Evolutionary conservation across 2,797 vertebrate genomes (phyloP).

Genomic region (Taeniopygia guttata): DNA sequence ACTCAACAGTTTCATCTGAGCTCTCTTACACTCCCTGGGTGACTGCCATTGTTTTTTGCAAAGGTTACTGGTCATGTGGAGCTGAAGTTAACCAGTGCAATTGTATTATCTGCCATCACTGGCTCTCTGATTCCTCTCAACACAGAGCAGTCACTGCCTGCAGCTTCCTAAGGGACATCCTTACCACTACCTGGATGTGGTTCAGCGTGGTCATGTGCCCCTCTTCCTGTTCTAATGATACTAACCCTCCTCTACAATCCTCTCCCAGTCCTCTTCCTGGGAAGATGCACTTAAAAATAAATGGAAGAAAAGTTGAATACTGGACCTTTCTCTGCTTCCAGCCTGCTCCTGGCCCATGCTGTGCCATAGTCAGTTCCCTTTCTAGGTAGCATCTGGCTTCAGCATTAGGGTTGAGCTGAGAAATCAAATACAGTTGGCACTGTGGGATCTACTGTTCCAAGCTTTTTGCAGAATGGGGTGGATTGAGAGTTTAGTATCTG

Average conservation of each 20-base stretch:
- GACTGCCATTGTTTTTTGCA: neutral
- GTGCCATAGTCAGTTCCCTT: neutral
- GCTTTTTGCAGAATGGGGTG: neutral
- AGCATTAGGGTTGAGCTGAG: neutral
- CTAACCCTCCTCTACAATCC: neutral
- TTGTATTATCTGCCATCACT: neutral
- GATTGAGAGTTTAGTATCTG: neutral
- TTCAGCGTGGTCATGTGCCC: no score
- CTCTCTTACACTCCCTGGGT: neutral
- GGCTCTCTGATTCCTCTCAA: neutral
- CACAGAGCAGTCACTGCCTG: neutral
- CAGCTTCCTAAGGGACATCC: neutral
- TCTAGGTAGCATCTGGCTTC: neutral
- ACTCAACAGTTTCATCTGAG: neutral
- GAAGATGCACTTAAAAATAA: neutral
- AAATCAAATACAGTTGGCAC: neutral
- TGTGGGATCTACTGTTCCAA: neutral
- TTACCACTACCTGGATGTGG: neutral
- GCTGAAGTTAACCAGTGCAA: neutral
- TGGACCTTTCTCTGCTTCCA: neutral
- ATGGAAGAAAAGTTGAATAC: neutral
- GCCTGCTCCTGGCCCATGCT: neutral
- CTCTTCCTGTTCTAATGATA: neutral
- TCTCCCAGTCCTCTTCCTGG: neutral
- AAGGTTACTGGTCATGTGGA: neutral